A percentile compares a stretch with the other conserved stretches of the same genome.
These are phyloP conservation scores for Anagrus nilaparvatae DNA, from an alignment of 1,140 invertebrate genomes.

Conservation along the genomic window DNA sequence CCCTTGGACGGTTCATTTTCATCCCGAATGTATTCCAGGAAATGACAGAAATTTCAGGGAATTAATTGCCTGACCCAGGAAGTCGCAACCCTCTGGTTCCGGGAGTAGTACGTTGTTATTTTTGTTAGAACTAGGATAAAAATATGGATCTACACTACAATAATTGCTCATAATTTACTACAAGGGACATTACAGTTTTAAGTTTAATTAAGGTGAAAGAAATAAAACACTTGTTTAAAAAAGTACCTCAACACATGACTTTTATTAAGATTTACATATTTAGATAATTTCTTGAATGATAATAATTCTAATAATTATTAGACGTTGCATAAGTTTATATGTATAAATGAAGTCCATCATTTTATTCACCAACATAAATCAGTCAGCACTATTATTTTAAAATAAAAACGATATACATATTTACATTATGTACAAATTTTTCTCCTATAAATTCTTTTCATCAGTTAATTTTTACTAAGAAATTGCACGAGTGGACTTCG, in stretches of 20 bases:
- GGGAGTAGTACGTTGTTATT: too few relatives aligned
- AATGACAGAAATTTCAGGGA: too few relatives aligned
- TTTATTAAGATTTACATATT: conserved; percentile 44
- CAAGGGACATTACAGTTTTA: too few relatives aligned
- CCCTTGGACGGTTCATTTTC: too few relatives aligned
- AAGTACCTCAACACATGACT: conserved; percentile 44
- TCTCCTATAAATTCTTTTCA: conserved; percentile 27
- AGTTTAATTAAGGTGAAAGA: conserved; percentile 19
- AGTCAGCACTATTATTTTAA: conserved; percentile 42
- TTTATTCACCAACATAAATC: conserved; percentile 35
- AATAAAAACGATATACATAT: conserved; percentile 45
- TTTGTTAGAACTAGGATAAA: too few relatives aligned
- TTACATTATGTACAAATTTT: conserved; percentile 40
- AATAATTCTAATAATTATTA: conserved; percentile 38
- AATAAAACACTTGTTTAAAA: conserved; percentile 36
- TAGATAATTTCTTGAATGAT: conserved; percentile 37
- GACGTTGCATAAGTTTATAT: conserved; percentile 25
- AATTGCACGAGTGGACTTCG: conserved; percentile 42
- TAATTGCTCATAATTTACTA: too few relatives aligned
- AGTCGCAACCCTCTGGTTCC: too few relatives aligned
- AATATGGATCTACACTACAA: too few relatives aligned
- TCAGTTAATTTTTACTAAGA: conserved; percentile 38
- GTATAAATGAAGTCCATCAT: conserved; percentile 24
- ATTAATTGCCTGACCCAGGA: too few relatives aligned
- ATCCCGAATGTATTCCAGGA: too few relatives aligned